phyloP scores from a whole-genome alignment of 2,113 vertebrate species.

The Oreochromis tanganicae region DNA sequence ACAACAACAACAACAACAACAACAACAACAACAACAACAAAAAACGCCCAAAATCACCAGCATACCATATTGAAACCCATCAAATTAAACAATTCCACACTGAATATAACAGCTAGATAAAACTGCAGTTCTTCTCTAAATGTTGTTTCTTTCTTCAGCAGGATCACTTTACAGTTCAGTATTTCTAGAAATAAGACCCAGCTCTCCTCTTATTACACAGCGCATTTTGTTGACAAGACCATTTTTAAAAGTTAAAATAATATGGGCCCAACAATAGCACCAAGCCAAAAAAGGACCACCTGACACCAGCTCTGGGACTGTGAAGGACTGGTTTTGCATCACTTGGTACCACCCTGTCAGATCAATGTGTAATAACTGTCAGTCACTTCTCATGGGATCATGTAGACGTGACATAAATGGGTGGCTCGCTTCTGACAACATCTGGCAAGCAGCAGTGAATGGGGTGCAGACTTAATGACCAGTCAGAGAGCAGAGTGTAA shows the following conservation, averaged over 20 bases:
- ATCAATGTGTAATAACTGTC: constrained; percentile 39
- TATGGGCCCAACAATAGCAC: background rate
- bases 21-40: too few species aligned
- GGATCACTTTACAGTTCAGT: background rate
- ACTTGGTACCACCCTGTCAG: constrained; percentile 26
- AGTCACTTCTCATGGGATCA: constrained; percentile 38
- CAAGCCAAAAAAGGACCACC: background rate
- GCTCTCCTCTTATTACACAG: background rate
- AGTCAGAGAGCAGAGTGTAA: background rate
- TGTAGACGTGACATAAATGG: constrained; percentile 11
- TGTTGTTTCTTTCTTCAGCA: background rate
- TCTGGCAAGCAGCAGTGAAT: background rate
- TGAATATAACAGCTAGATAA: background rate
- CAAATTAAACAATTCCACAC: background rate
- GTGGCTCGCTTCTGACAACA: background rate
- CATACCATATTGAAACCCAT: background rate
- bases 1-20: background rate
- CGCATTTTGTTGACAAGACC: background rate
- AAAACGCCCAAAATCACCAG: background rate
- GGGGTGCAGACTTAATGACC: background rate
- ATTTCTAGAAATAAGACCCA: background rate
- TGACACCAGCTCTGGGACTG: constrained; percentile 16
- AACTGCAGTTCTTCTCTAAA: background rate
- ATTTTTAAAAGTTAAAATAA: background rate
- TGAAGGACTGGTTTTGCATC: background rate